phyloP scores from a whole-genome alignment of 2,888 invertebrate species.

The Carabus problematicus region DNA sequence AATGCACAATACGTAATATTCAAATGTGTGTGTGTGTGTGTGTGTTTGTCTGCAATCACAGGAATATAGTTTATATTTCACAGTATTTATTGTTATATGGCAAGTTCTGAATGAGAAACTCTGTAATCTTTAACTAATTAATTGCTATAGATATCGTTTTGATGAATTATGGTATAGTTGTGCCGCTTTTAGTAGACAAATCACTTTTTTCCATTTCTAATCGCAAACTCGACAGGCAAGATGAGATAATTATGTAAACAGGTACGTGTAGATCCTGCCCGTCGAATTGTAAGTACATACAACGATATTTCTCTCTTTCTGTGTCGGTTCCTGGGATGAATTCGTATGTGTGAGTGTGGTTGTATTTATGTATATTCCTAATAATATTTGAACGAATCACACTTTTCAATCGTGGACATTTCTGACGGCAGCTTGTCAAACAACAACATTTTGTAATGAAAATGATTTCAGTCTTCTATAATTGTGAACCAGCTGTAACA shows the following conservation, averaged over 20 bases:
- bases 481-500: conserved; percentile 3
- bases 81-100: too few relatives aligned
- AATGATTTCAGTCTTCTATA: conserved; percentile 31
- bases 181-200: too few relatives aligned
- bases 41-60: background rate
- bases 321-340: too few relatives aligned
- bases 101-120: too few relatives aligned
- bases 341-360: background rate
- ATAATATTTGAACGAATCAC: conserved; percentile 18
- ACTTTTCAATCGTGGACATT: conserved; percentile 35
- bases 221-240: too few relatives aligned
- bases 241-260: conserved; percentile 12
- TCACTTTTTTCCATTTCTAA: too few relatives aligned
- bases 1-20: conserved; percentile 27
- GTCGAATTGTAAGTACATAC: conserved; percentile 1
- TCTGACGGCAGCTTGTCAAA: conserved; percentile 25
- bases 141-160: too few relatives aligned
- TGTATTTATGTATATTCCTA: conserved; percentile 2
- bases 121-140: too few relatives aligned
- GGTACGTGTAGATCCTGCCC: conserved; percentile 28
- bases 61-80: background rate
- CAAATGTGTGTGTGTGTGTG: too few relatives aligned
- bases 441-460: conserved; percentile 40
- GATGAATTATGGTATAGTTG: too few relatives aligned
- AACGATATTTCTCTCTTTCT: background rate